These are phyloP conservation scores for Macrotus californicus DNA, from an alignment of 2,113 vertebrate genomes.

Conservation along the genomic window DNA sequence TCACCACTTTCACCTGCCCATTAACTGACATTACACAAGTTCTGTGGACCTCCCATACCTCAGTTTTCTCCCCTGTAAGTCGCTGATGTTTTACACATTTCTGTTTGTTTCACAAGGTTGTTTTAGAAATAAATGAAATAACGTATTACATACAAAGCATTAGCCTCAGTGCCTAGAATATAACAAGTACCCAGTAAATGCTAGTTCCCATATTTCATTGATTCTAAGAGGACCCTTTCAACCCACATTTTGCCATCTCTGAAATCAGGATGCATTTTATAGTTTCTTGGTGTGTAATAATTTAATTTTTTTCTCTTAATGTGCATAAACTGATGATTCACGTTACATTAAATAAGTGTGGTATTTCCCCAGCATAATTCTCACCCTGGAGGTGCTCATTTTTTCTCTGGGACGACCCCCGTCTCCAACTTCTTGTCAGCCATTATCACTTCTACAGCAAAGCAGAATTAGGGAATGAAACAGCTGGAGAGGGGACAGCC, in stretches of 20 bases:
- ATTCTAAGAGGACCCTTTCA: neutral
- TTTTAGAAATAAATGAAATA: conserved; percentile 21
- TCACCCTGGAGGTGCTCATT: conserved; percentile 2
- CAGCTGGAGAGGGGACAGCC: neutral
- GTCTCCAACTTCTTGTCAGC: neutral
- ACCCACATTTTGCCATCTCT: neutral
- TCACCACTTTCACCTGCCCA: neutral
- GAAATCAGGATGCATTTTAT: neutral
- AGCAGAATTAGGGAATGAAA: neutral
- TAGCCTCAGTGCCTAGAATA: neutral
- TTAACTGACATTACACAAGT: neutral
- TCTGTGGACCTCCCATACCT: neutral
- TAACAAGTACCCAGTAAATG: neutral
- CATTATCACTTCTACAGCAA: neutral
- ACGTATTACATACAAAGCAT: neutral
- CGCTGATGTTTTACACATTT: neutral
- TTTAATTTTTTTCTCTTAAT: conserved; percentile 50
- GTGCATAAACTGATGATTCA: conserved; percentile 35
- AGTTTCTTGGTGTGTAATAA: conserved; percentile 37
- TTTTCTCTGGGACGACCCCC: neutral
- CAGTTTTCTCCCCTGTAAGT: neutral
- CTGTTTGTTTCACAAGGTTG: neutral
- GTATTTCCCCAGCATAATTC: conserved; percentile 10
- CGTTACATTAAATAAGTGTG: conserved; percentile 52
- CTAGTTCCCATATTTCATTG: neutral